Evolutionary conservation across 2,113 vertebrate genomes (phyloP), one percentile per base, ranked within the genome.

Genomic region (Crotalus tigris): DNA sequence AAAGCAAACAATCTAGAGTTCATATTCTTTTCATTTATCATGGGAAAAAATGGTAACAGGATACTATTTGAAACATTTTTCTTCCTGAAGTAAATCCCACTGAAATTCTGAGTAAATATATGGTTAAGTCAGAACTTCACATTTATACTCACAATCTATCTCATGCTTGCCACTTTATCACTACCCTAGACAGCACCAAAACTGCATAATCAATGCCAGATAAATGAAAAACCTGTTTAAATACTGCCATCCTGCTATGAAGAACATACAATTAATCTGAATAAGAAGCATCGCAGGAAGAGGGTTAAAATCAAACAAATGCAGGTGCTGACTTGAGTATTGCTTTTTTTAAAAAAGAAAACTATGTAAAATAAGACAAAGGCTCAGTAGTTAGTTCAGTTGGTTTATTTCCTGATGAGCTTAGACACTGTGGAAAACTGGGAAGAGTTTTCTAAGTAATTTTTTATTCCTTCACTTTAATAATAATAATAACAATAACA

Each of bases 391-490:
- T 88, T 11, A 44, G 75, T 88, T 85, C 75, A 93, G 7, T 59
- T 0, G 88, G 15, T 23, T 51, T 17, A 69, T 90, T 55, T 81
- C 2, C 75, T 81, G 33, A 1, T 44, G 75, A 9, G 33, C 33
- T 51, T 44, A 44, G 33, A 81, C 7, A 81, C 33, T 21, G 33
- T 44, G 33, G 75, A 81, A 81, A 81, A 81, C 33, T 81, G 75
- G 19, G 44, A 44, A 81, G n/a, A 75, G 33, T 88, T 9, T 21
- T 39, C 46, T 59, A 3, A 26, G 87, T 86, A 54, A 39, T 26
- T 13, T 11, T 15, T 92, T 91, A 24, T 69, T 95, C 12, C 91
- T 85, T 91, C 3, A 92, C 93, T 58, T 44, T 39, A 39, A 39
- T 39, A 39, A 39, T 44, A 44, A 44, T 44, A 44, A 44, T 44